Evolutionary conservation across 2,113 vertebrate genomes (phyloP).

Genomic region (Megaleporinus macrocephalus): DNA sequence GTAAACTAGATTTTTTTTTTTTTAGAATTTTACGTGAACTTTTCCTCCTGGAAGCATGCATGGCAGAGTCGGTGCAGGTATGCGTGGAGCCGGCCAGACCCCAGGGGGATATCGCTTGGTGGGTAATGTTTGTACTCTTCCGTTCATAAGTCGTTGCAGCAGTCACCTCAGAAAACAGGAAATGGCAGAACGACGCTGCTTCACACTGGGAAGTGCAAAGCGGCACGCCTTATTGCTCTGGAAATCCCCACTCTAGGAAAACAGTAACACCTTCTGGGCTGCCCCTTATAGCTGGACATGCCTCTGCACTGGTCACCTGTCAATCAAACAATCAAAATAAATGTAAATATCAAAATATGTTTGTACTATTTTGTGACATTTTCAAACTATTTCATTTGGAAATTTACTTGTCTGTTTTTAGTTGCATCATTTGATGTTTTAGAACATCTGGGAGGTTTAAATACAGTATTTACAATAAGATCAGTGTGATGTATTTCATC

Average conservation of each 20-base stretch:
- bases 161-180: constrained; percentile 74
- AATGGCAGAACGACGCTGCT: not conserved
- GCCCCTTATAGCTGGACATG: not conserved
- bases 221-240: constrained; percentile 34
- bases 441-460: too few species aligned
- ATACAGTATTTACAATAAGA: too few species aligned
- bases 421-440: too few species aligned
- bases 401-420: too few species aligned
- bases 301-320: not conserved
- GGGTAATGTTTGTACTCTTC: constrained; percentile 3
- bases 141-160: not conserved
- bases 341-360: too few species aligned
- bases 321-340: not conserved
- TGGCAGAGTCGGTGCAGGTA: not conserved
- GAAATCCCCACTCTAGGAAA: constrained; percentile 67
- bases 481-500: too few species aligned
- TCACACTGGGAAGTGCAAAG: constrained; percentile 1
- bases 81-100: not conserved
- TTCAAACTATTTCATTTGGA: too few species aligned
- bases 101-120: not conserved
- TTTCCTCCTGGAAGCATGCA: too few species aligned
- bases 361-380: too few species aligned
- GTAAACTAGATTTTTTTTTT: too few species aligned
- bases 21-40: too few species aligned
- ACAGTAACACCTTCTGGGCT: not conserved